Base-by-base conservation (phyloP, 1,140 invertebrate species). In the Panulirus ornatus region DNA sequence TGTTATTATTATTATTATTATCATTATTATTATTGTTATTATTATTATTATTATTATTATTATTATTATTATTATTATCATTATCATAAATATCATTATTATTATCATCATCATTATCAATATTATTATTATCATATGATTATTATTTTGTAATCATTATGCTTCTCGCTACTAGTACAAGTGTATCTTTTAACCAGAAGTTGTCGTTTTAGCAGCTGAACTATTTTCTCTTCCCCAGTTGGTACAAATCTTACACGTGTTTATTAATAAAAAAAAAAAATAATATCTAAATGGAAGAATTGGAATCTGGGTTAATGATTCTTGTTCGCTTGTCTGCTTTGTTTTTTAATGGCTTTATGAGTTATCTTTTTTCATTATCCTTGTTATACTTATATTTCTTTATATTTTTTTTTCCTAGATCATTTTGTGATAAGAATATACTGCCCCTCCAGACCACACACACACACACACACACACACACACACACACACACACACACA, bases 341-440 rank as follows among this genome's bases (percentile, higher is more conserved):
- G 11, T 58, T 2, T 30, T 54, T 22, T 82, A 54, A 30, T n/a
- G n/a, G n/a, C n/a, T n/a, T n/a, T n/a, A n/a, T n/a, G n/a, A n/a
- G n/a, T n/a, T n/a, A n/a, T n/a, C n/a, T 44, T 40, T 78, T 44
- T 40, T 44, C 42, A 78, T 78, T 47, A 44, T 78, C n/a, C 38
- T 78, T 27, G 14, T 44, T 44, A 78, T 78, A 16, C 38, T 78
- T 42, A 78, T 44, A 1, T 36, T 73, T 73, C 34, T 73, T 16
- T 36, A 36, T 73, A 73, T 34, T 73, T 36, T 73, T 73, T 3
- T 34, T 73, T 11, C 8, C 30, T 11, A 9, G 9, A 73, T 34
- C 40, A 34, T 34, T 34, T 73, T 73, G 5, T 70, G 34, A 30
- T 8, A 70, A 6, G n/a, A 63, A 16, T 63, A 1, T 8, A 63